A percentile compares a stretch with the other conserved stretches of the same genome.
These are phyloP conservation scores for Falco naumanni DNA, from an alignment of 2,797 vertebrate genomes.

Conservation along the genomic window DNA sequence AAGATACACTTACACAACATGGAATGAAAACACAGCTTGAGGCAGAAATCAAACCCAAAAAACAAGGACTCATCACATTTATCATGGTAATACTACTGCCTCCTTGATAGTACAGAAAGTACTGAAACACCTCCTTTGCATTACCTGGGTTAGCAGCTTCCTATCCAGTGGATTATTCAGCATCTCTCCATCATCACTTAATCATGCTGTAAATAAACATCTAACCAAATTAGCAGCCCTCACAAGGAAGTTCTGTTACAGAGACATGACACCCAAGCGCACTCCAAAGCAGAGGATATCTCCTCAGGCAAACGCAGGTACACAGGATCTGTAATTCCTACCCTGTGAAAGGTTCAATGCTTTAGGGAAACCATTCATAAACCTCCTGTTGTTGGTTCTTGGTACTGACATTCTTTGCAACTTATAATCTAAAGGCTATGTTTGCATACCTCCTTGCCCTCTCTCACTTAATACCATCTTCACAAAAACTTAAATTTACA, in stretches of 20 bases:
- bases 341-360: background rate
- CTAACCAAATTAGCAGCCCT: background rate
- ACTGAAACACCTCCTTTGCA: background rate
- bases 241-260: background rate
- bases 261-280: background rate
- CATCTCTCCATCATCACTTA: background rate
- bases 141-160: background rate
- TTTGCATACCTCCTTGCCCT: background rate
- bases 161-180: background rate
- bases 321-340: background rate
- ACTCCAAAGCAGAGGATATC: background rate
- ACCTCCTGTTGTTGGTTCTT: background rate
- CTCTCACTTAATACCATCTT: background rate
- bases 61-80: background rate
- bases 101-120: background rate
- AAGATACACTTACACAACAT: background rate
- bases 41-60: background rate
- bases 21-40: slow-evolving; percentile 5
- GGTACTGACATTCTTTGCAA: background rate
- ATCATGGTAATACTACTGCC: background rate
- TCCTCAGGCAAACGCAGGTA: background rate
- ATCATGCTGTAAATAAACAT: background rate
- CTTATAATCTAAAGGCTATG: background rate
- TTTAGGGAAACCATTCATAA: background rate
- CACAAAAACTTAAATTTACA: background rate